Evolutionary conservation across 2,797 vertebrate species (phyloP).

Genomic region (Labroides dimidiatus): DNA sequence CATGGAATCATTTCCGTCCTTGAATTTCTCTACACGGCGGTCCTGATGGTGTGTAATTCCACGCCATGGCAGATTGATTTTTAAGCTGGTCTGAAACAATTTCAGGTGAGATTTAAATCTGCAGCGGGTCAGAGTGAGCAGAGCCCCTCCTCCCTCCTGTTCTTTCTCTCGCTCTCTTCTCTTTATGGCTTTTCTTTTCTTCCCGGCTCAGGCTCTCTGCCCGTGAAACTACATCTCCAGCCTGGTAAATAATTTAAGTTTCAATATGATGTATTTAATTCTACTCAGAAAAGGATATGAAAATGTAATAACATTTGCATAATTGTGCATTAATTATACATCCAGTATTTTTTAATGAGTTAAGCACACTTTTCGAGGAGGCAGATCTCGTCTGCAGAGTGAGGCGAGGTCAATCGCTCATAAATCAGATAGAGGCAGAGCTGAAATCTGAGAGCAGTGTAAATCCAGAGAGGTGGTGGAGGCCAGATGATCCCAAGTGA

Average conservation of each 20-base stretch:
- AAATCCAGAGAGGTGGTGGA: constrained; percentile 16
- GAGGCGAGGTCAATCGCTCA: constrained; percentile 58
- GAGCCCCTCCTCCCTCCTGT: background rate
- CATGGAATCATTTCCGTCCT: constrained; percentile 23
- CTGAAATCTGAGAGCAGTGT: constrained; percentile 46
- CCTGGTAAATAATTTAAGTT: constrained; percentile 84
- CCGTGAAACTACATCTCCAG: constrained; percentile 68
- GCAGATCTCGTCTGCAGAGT: constrained; percentile 46
- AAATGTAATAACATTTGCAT: constrained; percentile 87
- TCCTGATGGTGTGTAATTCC: constrained; percentile 34
- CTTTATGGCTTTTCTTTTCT: constrained; percentile 14
- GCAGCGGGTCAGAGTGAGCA: constrained; percentile 37
- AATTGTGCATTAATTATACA: constrained; percentile 87
- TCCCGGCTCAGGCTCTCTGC: constrained; percentile 27
- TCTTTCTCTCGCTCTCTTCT: background rate
- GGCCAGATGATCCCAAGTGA: constrained; percentile 11
- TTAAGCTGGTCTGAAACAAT: constrained; percentile 49
- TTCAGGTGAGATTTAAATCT: constrained; percentile 57
- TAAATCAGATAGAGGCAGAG: constrained; percentile 56
- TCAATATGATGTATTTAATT: constrained; percentile 85
- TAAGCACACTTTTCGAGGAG: constrained; percentile 74
- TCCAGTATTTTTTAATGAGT: constrained; percentile 82
- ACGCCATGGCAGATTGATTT: constrained; percentile 42
- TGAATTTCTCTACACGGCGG: constrained; percentile 17
- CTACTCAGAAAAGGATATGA: constrained; percentile 77